Conservation (phyloP, 2,113 vertebrate species). For the Pluvialis apricaria region DNA sequence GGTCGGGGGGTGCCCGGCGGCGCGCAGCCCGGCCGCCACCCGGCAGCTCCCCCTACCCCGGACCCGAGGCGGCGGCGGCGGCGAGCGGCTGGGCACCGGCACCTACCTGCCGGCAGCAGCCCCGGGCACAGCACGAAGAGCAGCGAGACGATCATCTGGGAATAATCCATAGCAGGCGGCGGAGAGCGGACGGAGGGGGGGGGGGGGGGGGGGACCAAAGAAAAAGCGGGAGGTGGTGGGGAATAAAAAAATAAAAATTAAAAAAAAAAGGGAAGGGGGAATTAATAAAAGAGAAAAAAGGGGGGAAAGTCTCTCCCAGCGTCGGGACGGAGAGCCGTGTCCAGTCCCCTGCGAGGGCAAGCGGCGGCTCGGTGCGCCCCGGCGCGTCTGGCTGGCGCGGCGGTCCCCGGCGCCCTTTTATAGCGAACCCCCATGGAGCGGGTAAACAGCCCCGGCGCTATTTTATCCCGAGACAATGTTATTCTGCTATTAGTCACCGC, state of each 20-base stretch:
- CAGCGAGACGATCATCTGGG: conserved; percentile 76
- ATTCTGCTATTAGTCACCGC: conserved; percentile 83
- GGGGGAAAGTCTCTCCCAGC: background rate
- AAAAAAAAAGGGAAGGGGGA: too few species aligned
- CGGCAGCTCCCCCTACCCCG: background rate
- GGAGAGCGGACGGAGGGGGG: background rate
- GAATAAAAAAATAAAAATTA: too few species aligned
- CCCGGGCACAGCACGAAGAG: conserved; percentile 76
- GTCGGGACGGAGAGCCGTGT: background rate
- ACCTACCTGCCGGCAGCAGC: conserved; percentile 70
- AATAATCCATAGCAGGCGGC: conserved; percentile 77
- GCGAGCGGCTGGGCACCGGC: background rate
- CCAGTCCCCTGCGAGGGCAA: background rate
- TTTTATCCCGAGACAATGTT: conserved; percentile 82
- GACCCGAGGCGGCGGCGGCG: background rate
- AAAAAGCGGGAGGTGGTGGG: too few species aligned
- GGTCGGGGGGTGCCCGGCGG: background rate
- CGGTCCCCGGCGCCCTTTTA: conserved; percentile 71
- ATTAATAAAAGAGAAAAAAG: background rate
- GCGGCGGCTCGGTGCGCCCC: conserved; percentile 34
- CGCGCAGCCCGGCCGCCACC: background rate
- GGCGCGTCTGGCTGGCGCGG: conserved; percentile 68
- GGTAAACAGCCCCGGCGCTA: conserved; percentile 78
- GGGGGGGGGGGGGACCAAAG: too few species aligned
- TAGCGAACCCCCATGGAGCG: conserved; percentile 76